These are phyloP conservation scores for Batillaria attramentaria DNA, from an alignment of 1,140 invertebrate genomes.

Conservation along the genomic window DNA sequence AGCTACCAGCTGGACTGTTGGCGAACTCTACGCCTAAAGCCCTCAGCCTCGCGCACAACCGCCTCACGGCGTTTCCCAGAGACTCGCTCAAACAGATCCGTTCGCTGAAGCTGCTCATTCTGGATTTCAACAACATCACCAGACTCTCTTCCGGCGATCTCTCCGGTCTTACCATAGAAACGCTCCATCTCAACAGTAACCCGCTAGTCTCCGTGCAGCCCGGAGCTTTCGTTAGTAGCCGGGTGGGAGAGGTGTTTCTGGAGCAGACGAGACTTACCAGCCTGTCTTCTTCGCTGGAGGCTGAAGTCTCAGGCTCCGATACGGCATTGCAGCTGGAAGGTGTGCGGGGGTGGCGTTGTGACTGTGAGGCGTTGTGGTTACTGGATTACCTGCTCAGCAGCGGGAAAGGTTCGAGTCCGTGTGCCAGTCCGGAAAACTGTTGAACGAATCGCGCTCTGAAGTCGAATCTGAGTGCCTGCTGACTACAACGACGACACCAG, in stretches of 20 bases:
- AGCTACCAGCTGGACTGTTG: slow-evolving; percentile 35
- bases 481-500: no score
- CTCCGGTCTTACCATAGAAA: slow-evolving; percentile 6
- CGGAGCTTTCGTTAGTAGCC: slow-evolving; percentile 42
- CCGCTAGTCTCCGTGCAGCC: slow-evolving; percentile 37
- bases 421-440: no score
- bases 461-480: no score
- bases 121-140: slow-evolving; percentile 32
- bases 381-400: no score
- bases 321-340: slow-evolving; percentile 27
- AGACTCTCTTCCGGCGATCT: slow-evolving; percentile 28
- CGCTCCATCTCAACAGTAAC: slow-evolving; percentile 44
- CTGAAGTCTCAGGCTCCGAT: slow-evolving; percentile 36
- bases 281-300: slow-evolving; percentile 45
- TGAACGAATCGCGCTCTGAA: no score
- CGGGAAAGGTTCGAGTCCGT: no score
- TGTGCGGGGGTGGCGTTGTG: slow-evolving; percentile 42
- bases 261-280: slow-evolving; percentile 42
- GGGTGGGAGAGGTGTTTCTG: slow-evolving; percentile 39
- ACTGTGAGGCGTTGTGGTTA: no score
- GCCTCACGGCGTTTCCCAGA: slow-evolving; percentile 45
- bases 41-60: slow-evolving; percentile 43
- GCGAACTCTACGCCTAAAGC: slow-evolving; percentile 25
- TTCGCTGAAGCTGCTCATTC: not conserved
- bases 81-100: not conserved